Evolutionary conservation across 1,140 invertebrate genomes (phyloP).

Genomic region (Chrysoperla carnea): DNA sequence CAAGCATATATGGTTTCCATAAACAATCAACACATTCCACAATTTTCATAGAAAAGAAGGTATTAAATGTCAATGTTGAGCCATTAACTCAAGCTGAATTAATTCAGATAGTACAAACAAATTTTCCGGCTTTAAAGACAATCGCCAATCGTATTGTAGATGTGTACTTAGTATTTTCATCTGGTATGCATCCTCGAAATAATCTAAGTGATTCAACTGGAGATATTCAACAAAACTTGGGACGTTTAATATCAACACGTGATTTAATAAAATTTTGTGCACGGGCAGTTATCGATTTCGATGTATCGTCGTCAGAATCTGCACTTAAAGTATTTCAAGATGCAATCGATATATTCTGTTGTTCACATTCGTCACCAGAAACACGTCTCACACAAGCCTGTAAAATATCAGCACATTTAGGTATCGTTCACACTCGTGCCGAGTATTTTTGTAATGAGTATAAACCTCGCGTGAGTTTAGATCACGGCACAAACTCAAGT

Average conservation of each 20-base stretch:
- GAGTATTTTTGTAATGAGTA: conserved; percentile 62
- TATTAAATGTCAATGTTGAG: conserved; percentile 65
- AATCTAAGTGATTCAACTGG: conserved; percentile 12
- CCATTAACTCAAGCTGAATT: conserved; percentile 58
- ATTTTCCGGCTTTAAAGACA: conserved; percentile 56
- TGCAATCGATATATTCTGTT: conserved; percentile 82
- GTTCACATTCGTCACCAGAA: conserved; percentile 43
- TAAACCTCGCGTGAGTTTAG: conserved; percentile 53
- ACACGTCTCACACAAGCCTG: conserved; percentile 46
- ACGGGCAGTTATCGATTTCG: conserved; percentile 54
- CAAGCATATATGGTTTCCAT: conserved; percentile 33
- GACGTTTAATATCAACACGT: conserved; percentile 55
- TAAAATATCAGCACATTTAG: conserved; percentile 61
- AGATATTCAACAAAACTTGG: conserved; percentile 21
- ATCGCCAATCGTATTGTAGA: conserved; percentile 62
- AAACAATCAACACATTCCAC: conserved; percentile 42
- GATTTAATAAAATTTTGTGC: conserved; percentile 89
- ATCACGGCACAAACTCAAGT: conserved; percentile 8
- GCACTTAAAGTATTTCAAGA: conserved; percentile 70
- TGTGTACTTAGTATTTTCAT: conserved; percentile 67
- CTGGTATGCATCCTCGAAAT: conserved; percentile 33
- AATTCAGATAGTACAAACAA: conserved; percentile 38
- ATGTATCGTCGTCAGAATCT: conserved; percentile 52
- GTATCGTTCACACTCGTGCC: conserved; percentile 64
- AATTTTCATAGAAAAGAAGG: conserved; percentile 60